Conservation (phyloP, 2,888 invertebrate species). For the Hypselothyrea guttata region DNA sequence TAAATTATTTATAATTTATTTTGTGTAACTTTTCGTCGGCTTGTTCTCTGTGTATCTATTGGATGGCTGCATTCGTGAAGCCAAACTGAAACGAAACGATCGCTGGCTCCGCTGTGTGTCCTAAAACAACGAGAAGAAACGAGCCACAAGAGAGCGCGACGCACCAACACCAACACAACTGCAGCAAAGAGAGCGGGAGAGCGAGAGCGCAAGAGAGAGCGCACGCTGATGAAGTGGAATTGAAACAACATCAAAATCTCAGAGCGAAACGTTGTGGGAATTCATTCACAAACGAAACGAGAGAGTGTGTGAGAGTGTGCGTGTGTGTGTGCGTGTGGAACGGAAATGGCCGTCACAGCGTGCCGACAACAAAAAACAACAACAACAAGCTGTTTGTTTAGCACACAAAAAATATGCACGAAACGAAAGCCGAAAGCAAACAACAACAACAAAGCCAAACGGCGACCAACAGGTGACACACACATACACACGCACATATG, state of each 20-base stretch:
- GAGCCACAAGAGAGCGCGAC: conserved; percentile 44
- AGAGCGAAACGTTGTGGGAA: conserved; percentile 68
- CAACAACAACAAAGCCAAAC: conserved; percentile 37
- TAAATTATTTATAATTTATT: conserved; percentile 14
- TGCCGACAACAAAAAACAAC: conserved; percentile 61
- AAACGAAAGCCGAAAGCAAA: conserved; percentile 58
- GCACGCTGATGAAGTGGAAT: conserved; percentile 53
- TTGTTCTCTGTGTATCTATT: conserved; percentile 79
- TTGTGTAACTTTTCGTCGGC: conserved; percentile 31
- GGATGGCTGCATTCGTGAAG: conserved; percentile 79
- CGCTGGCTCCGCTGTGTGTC: conserved; percentile 73
- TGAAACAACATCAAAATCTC: conserved; percentile 51
- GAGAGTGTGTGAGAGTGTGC: conserved; percentile 10
- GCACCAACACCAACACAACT: conserved; percentile 27
- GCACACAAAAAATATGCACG: conserved; percentile 44
- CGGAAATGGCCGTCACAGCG: conserved; percentile 82
- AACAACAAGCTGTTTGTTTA: conserved; percentile 74
- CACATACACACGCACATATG: no score
- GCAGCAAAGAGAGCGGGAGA: conserved; percentile 23
- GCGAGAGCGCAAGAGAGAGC: conserved; percentile 20
- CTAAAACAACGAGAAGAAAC: conserved; percentile 74
- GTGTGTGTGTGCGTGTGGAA: conserved; percentile 55
- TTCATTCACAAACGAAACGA: conserved; percentile 74
- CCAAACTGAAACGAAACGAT: conserved; percentile 81
- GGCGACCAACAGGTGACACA: conserved; percentile 61